Base-by-base conservation (phyloP, 2,113 vertebrate species). In the Dendrocopos noguchii region DNA sequence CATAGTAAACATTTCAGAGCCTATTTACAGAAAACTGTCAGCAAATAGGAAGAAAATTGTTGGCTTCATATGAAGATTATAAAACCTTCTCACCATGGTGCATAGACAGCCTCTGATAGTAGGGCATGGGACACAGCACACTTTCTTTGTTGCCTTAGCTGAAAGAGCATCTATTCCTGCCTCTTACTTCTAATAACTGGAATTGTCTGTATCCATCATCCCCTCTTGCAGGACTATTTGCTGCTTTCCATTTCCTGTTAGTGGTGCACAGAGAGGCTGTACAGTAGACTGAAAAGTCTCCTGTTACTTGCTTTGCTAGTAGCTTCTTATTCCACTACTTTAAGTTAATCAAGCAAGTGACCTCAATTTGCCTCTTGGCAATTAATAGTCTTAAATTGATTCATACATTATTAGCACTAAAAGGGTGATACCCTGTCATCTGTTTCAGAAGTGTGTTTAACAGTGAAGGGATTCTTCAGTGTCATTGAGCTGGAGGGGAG, bases 311-410 rank as follows among this genome's bases (percentile, higher is more conserved):
- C n/a, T 77, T 87, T 67, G 34, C 47, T 73, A 6, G 46, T 60
- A 83, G 18, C 42, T 71, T 63, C 42, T 80, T 88, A 55, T 10
- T 91, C 52, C 27, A 18, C 16, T n/a, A 10, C 65, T 75, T 46
- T 47, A 68, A 57, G 55, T 57, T 55, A 93, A 53, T 57, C 17
- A 61, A 72, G 57, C 55, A 70, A 65, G 78, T 76, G 80, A n/a
- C 78, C 80, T 91, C 25, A 27, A 8, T 79, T 91, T 88, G 29
- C 57, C 66, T 81, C 71, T 14, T 1, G 1, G 31, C 44, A 79
- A n/a, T 93, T 88, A 94, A 91, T 85, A 83, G 46, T 46, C 47
- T 82, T 85, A 33, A 47, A 55, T 63, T 67, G n/a, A 33, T 92
- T 91, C 0, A 0, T 59, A 52, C 42, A 12, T 82, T 91, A 33